Base-by-base conservation (phyloP, 2,888 invertebrate species). In the Conomelus anceps region DNA sequence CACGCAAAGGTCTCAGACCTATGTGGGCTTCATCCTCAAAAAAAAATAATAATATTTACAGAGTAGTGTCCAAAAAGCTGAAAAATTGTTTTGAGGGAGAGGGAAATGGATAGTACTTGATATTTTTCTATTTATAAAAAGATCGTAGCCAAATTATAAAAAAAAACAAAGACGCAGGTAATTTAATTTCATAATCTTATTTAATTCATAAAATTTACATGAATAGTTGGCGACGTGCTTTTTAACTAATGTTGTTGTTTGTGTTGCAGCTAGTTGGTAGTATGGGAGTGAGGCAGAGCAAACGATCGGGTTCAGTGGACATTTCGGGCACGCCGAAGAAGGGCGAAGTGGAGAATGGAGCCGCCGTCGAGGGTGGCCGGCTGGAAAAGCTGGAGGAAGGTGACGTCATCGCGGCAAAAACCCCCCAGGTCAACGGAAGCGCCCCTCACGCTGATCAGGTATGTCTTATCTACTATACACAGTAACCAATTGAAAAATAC, bases 271-370 rank as follows among this genome's bases (percentile, higher is more conserved):
- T 63, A 63, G 63, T 63, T 63, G 63, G 86, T 24, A 86, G 86
- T 17, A 94, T 94, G 89, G 94, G 93, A 23, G 94, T 93, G 87
- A 91, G 91, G 91, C 92, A 92, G 89, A 92, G 92, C 89, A 92
- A 92, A 91, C 88, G 92, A 90, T 92, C 92, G 87, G 92, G 92
- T 90, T 92, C 92, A 87, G 92, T 92, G 88, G 92, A 92, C 85
- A 92, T 92, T 89, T 91, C 92, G 86, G 90, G 91, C 84, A 91
- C 91, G 86, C 91, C 92, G 24, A 92, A 92, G 89, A 92, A 92
- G 90, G 91, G 91, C 24, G 91, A 91, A 24, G 22, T 90, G 24
- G 91, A 91, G 89, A 91, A 91, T 88, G 91, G 89, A 22, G 90
- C 89, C 0, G 90, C 90, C 11, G 91, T 90, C 85, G 91, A 91